Base-by-base conservation (phyloP, 2,113 vertebrate species). In the Mastomys natalensis region DNA sequence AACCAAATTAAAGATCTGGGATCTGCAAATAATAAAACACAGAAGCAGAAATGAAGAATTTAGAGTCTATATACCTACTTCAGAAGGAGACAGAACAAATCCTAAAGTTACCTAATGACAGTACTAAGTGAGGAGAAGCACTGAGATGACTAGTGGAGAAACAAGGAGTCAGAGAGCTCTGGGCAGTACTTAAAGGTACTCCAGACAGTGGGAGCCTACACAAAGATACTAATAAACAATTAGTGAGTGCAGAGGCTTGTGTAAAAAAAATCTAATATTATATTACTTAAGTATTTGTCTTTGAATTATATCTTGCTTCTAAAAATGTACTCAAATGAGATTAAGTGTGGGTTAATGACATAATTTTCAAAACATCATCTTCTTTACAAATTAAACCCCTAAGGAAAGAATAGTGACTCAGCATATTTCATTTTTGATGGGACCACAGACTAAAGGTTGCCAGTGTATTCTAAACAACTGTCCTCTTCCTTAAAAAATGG, bases 301-400 rank as follows among this genome's bases (percentile, higher is more conserved):
- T 72, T 72, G 72, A 70, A 3, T n/a, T 88, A 88, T 62, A 62
- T 78, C 64, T 62, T 87, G 34, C 3, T 91, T n/a, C 88, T 91
- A 86, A 76, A 51, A 55, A 87, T 7, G 43, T 55, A 76, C 92
- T 53, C 40, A n/a, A 87, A 17, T 62, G 7, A 95, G 40, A 13
- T 96, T 78, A 89, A 85, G 51, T 60, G 81, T 92, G 31, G 29
- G 15, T 80, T 74, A 53, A 91, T 45, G 48, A 73, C n/a, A 77
- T 66, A 89, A 87, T 6, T 85, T 94, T 87, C n/a, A 82, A 66
- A 92, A 76, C 22, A 76, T 40, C 24, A n/a, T 40, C 66, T 17
- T 80, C 22, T 87, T 92, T 90, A 87, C 22, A 90, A 94, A 92
- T 77, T 73, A 90, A 93, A 90, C 29, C 19, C 16, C 74, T 51